Percentiles rank a stretch among this genome's conserved stretches.
These are phyloP conservation scores for Stegana nigrithorax DNA, from an alignment of 2,888 invertebrate genomes.

Conservation along the genomic window DNA sequence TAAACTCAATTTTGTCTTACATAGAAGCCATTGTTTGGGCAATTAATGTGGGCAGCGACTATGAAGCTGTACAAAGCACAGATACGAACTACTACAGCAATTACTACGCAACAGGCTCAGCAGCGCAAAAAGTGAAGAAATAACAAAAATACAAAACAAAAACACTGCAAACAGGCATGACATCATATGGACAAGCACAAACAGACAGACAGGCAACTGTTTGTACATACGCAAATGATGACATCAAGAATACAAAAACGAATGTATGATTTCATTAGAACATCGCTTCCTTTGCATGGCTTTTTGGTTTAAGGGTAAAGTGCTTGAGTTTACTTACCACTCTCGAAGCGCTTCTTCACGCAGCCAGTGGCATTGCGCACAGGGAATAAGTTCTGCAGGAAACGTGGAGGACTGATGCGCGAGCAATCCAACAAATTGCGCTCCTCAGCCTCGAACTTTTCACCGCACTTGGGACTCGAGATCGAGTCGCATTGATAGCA, in stretches of 20 bases:
- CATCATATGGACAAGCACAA: not conserved
- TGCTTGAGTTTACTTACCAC: no score
- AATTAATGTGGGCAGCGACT: slow-evolving; percentile 3
- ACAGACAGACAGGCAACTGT: not conserved
- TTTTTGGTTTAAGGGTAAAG: no score
- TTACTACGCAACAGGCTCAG: no score
- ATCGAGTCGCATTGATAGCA: slow-evolving; percentile 65
- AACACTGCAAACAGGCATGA: not conserved
- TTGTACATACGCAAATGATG: not conserved
- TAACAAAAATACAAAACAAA: not conserved
- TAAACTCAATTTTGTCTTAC: not conserved
- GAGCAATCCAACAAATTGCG: slow-evolving; percentile 53
- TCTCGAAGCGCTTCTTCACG: slow-evolving; percentile 61
- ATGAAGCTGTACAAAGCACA: not conserved
- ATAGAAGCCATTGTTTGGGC: not conserved
- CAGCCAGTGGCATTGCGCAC: slow-evolving; percentile 65
- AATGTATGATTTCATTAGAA: not conserved
- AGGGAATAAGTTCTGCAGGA: slow-evolving; percentile 44
- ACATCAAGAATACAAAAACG: slow-evolving; percentile 1
- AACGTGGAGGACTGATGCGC: slow-evolving; percentile 56
- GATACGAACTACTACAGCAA: not conserved
- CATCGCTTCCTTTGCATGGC: not conserved
- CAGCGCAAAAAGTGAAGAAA: slow-evolving; percentile 29
- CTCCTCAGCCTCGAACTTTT: slow-evolving; percentile 54
- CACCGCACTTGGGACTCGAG: slow-evolving; percentile 57